Base-by-base conservation (phyloP, 2,113 vertebrate genomes). In the Bothrops jararaca region DNA sequence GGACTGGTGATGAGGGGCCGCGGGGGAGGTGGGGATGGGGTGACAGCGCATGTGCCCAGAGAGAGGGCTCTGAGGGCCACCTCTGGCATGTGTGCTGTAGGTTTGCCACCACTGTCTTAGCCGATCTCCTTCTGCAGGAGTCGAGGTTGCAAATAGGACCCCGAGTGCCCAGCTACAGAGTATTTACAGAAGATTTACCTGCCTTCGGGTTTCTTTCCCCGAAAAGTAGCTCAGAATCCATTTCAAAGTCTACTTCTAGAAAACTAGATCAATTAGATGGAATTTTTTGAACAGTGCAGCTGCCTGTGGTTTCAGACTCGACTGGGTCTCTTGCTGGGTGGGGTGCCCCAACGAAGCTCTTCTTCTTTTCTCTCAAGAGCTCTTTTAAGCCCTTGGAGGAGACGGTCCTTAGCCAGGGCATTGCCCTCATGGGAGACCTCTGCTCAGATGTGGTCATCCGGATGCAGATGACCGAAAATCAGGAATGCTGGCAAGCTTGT, bases 401-500 rank as follows among this genome's bases (percentile, higher is more conserved):
- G 87, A 91, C 95, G 0, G 93, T 97, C 1, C 96, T 99, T 2
- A 95, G 96, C 1, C 88, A 85, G 0, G 97, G 97, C 29, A 91
- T 98, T 39, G 97, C 95, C 3, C 1, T 96, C 92, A 29, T 99
- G 89, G 97, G 98, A 13, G 95, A 92, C 50, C 96, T 99, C 56
- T 97, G 97, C 54, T 92, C 94, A 26, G 98, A 98, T 8, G 91
- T 91, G 0, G 87, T 85, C 89, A 90, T 97, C 86, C 92, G 96
- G 26, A 93, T 88, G 91, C 97, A 96, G 86, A 95, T 99, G 96
- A 95, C 97, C 0, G 85, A 53, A 90, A 95, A 97, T 69, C 89
- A 95, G 8, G 97, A 98, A 7, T 98, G 98, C 93, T 98, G 98
- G 98, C 95, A 97, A 7, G 97, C 96, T 1, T 98, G 98, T 88